A percentile compares a stretch with the other conserved stretches of the same genome.
Evolutionary conservation across 2,113 vertebrate genomes (phyloP).

Genomic region (Rattus rattus): DNA sequence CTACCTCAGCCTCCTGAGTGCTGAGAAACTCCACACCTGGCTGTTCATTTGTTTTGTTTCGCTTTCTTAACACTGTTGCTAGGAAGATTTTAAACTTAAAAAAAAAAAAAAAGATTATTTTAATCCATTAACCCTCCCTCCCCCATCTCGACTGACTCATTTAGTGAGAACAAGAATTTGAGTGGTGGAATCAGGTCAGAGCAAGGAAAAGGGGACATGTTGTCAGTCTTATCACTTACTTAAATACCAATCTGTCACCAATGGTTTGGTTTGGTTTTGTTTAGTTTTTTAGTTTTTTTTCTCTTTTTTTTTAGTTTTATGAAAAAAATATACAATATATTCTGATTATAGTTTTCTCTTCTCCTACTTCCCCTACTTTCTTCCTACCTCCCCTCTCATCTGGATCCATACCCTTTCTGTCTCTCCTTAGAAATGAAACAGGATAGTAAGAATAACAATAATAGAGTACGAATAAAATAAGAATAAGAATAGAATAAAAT

Average conservation of each 20-base stretch:
- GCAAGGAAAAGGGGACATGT: not conserved
- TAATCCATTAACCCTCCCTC: not conserved
- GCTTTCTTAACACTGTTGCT: constrained; percentile 24
- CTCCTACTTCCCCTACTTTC: not conserved
- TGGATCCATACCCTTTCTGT: not conserved
- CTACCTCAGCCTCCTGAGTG: not conserved
- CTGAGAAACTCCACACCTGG: not conserved
- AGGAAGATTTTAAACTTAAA: not conserved
- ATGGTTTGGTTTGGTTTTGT: too few species aligned
- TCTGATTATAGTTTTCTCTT: not conserved
- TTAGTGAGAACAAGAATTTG: constrained; percentile 37
- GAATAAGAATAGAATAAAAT: not conserved
- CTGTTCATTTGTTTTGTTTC: not conserved
- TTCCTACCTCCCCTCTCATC: not conserved
- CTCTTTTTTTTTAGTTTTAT: not conserved
- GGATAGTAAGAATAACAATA: not conserved
- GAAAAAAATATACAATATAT: not conserved
- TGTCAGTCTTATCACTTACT: not conserved
- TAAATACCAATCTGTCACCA: not conserved
- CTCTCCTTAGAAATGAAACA: not conserved
- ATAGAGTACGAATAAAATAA: not conserved
- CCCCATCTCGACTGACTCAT: constrained; percentile 2
- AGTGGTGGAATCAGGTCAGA: not conserved
- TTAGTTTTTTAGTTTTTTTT: too few species aligned
- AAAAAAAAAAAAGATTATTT: constrained; percentile 19